Conservation (phyloP, 2,888 invertebrate genomes). For the Polyploca ridens region DNA sequence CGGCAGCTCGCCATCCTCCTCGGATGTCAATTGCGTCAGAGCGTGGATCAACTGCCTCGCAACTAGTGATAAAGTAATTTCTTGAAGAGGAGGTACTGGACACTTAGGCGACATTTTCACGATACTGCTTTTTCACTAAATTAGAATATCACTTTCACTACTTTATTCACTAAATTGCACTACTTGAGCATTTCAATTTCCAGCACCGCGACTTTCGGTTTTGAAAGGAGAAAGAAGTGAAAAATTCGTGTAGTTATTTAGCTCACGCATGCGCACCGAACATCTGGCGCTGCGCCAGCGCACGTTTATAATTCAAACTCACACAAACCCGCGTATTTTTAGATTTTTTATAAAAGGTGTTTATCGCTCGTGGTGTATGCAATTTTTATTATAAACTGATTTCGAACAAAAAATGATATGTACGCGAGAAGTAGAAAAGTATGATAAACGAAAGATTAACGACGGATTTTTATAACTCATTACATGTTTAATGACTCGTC, state of each 20-base stretch:
- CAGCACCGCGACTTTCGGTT: conserved; percentile 51
- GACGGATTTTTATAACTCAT: neutral
- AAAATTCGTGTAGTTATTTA: conserved; percentile 72
- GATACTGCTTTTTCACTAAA: conserved; percentile 39
- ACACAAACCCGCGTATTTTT: conserved; percentile 73
- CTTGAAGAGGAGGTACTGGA: conserved; percentile 84
- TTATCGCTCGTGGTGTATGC: conserved; percentile 61
- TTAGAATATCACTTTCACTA: conserved; percentile 56
- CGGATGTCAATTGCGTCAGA: conserved; percentile 85
- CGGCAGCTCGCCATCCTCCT: conserved; percentile 83
- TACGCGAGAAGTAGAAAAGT: conserved; percentile 10
- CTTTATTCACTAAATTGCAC: conserved; percentile 43
- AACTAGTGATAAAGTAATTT: conserved; percentile 84
- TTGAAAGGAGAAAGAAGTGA: conserved; percentile 70
- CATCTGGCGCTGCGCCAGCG: conserved; percentile 70
- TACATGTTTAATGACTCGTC: too few relatives aligned
- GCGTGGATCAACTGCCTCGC: conserved; percentile 86
- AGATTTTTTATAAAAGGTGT: conserved; percentile 79
- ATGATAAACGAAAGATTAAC: neutral
- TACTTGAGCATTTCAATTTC: conserved; percentile 68
- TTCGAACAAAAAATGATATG: conserved; percentile 26
- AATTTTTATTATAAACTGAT: conserved; percentile 58
- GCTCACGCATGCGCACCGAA: conserved; percentile 66
- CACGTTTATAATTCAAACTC: conserved; percentile 76
- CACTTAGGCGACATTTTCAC: conserved; percentile 87